Evolutionary conservation across 2,113 vertebrate genomes (phyloP).

Genomic region (Progne subis): DNA sequence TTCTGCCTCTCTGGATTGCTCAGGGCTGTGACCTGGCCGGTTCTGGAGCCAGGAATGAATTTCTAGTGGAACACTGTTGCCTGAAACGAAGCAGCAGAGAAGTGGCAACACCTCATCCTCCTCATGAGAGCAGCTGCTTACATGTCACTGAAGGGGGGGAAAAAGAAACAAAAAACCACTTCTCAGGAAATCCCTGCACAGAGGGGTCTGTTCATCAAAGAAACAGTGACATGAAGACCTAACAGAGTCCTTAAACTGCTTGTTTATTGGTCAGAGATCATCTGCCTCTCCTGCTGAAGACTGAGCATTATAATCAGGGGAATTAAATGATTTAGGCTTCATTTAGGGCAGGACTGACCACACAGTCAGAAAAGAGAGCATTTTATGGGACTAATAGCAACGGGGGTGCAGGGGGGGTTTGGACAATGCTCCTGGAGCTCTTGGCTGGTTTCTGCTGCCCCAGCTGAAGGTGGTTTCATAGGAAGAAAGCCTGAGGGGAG

Average conservation of each 20-base stretch:
- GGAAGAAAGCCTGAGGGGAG: neutral
- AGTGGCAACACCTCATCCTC: neutral
- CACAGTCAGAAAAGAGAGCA: neutral
- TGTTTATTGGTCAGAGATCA: neutral
- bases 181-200: neutral
- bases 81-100: neutral
- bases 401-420: neutral
- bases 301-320: neutral
- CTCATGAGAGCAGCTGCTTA: neutral
- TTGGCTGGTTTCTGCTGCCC: neutral
- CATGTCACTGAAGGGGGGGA: neutral
- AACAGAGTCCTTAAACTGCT: neutral
- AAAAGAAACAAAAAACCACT: neutral
- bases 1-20: neutral
- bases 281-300: neutral
- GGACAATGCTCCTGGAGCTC: neutral
- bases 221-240: neutral
- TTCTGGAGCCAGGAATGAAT: neutral
- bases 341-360: neutral
- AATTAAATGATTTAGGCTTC: neutral
- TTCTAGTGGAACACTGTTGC: neutral
- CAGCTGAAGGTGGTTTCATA: neutral
- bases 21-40: neutral
- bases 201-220: neutral
- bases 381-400: neutral